A percentile compares a stretch with the other conserved stretches of the same genome.
Evolutionary conservation across 1,140 invertebrate species (phyloP).

Genomic region (Ostrea edulis): DNA sequence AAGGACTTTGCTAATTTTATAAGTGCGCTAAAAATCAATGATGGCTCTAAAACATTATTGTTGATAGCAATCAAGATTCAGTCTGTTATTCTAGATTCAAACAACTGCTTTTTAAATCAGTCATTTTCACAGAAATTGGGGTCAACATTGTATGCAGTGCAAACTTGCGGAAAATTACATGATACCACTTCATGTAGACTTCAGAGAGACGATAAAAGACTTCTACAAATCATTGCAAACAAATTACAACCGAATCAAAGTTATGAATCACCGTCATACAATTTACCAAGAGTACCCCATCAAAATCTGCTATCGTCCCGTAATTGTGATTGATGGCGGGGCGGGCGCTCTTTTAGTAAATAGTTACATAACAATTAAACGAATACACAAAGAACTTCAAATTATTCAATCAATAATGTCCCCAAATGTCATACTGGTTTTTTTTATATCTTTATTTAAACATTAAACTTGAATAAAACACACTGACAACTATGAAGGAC

Average conservation of each 20-base stretch:
- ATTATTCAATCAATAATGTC: background rate
- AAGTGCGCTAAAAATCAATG: slow-evolving; percentile 1
- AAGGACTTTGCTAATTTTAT: slow-evolving; percentile 30
- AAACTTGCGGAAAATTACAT: slow-evolving; percentile 24
- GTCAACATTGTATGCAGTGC: slow-evolving; percentile 18
- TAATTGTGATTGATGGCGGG: slow-evolving; percentile 5
- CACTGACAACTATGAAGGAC: too few species aligned
- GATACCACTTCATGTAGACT: slow-evolving; percentile 6
- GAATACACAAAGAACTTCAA: background rate
- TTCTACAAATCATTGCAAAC: background rate
- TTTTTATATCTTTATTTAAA: background rate
- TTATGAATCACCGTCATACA: background rate
- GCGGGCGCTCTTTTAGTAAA: background rate
- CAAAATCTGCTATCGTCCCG: background rate
- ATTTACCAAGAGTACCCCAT: slow-evolving; percentile 4
- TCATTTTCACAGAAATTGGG: background rate
- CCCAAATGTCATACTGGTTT: background rate
- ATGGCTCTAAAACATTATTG: background rate
- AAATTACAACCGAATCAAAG: slow-evolving; percentile 5
- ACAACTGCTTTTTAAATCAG: background rate
- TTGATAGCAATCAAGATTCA: background rate
- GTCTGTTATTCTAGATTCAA: background rate
- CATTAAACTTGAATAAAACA: too few species aligned
- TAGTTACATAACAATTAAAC: slow-evolving; percentile 33
- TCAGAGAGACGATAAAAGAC: background rate